Conservation (phyloP, 2,797 vertebrate genomes). For the Cichlasoma orientale region DNA sequence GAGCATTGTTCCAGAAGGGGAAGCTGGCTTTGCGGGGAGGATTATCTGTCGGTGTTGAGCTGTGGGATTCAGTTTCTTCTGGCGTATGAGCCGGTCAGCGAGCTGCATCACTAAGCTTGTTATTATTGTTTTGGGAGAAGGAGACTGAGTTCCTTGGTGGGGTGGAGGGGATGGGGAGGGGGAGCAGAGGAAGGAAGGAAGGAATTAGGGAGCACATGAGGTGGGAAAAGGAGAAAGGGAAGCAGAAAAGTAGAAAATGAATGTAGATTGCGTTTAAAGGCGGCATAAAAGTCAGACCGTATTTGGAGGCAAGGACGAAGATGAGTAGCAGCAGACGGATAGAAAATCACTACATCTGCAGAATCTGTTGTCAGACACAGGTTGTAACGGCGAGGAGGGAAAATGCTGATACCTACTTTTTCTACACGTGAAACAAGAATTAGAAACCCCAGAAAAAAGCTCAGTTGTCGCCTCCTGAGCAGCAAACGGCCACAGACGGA, state of each 20-base stretch:
- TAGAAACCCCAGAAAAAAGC: conserved; percentile 55
- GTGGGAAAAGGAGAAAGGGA: background rate
- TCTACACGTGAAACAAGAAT: conserved; percentile 18
- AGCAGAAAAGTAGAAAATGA: background rate
- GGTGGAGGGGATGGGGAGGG: background rate
- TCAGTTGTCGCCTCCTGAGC: conserved; percentile 34
- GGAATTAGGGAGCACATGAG: conserved; percentile 18
- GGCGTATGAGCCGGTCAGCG: conserved; percentile 74
- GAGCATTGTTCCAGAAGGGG: conserved; percentile 75
- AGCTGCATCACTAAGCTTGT: conserved; percentile 78
- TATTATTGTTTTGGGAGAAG: conserved; percentile 74
- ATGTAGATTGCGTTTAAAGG: conserved; percentile 20
- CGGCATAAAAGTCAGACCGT: background rate
- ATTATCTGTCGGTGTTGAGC: conserved; percentile 78
- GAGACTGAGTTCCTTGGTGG: conserved; percentile 32
- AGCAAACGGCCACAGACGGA: conserved; percentile 2
- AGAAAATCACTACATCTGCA: conserved; percentile 68
- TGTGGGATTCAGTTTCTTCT: conserved; percentile 73
- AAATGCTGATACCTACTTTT: conserved; percentile 53
- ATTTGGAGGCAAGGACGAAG: conserved; percentile 46
- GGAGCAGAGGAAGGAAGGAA: conserved; percentile 10
- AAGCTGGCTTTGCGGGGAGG: conserved; percentile 76
- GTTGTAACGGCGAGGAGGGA: conserved; percentile 55
- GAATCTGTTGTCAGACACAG: conserved; percentile 43
- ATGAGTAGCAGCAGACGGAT: conserved; percentile 41